Evolutionary conservation across 2,797 vertebrate genomes (phyloP), one percentile per base, ranked within the genome.

Genomic region (Notamacropus eugenii): DNA sequence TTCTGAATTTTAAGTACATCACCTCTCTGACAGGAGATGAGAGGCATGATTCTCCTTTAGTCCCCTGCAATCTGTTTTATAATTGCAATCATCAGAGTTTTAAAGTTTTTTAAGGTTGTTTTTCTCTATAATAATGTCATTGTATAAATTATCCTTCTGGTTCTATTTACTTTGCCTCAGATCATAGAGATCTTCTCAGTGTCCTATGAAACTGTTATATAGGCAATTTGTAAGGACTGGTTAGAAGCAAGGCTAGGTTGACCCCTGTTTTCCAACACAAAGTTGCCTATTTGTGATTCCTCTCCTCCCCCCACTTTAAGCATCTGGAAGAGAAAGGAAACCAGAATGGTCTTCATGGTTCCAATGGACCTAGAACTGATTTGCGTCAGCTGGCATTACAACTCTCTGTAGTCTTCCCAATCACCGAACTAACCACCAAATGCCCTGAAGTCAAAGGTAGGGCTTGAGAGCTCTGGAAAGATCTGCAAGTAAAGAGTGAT

Each of bases 281-380:
- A 97, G 97, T 92, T 97, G 96, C 97, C 97, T 98, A 91, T 98
- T 98, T 97, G 96, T 96, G 92, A 96, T 97, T 98, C 98, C 97
- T 93, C 97, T 92, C 74, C 59, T 91, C 3, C 87, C 55, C 59
- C 56, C 94, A 96, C 91, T 92, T 97, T 94, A 93, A 96, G 91
- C 92, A 91, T 98, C 98, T 98, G 95, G 93, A 98, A 97, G 97
- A 95, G 94, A 67, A 92, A 94, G 46, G 97, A 97, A 97, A 97
- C 87, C 97, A 97, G 96, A 97, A 96, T 91, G 97, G 95, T 93
- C 96, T 58, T 74, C 92, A 59, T 0, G 54, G 97, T 97, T 97
- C 98, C 96, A 98, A 97, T 94, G 95, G 96, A 55, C 97, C 97
- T 97, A 97, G 97, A 94, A 93, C 29, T 96, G 95, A 96, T 97